phyloP scores from a whole-genome alignment of 2,888 invertebrate species.

The Malthinus seriepunctatus region DNA sequence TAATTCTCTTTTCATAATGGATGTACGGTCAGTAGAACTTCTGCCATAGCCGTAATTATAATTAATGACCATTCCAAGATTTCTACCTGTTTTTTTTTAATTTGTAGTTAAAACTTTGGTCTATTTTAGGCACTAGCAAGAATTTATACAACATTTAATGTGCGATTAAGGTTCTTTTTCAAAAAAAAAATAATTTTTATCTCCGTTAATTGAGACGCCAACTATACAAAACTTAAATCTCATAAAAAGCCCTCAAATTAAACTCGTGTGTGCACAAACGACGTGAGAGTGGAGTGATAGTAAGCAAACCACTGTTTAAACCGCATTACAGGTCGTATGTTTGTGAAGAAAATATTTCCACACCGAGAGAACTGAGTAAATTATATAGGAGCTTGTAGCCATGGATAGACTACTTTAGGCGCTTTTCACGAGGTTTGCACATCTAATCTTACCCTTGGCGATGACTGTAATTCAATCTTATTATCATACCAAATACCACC shows the following conservation, averaged over 20 bases:
- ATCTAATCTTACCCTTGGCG: conserved; percentile 26
- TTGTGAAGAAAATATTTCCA: conserved; percentile 24
- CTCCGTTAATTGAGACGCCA: no score
- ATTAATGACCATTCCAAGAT: conserved; percentile 21
- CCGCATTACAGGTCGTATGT: conserved; percentile 24
- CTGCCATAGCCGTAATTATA: conserved; percentile 24
- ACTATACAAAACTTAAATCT: no score
- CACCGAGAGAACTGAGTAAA: conserved; percentile 26
- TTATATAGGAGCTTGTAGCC: conserved; percentile 26
- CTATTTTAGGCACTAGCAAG: not conserved
- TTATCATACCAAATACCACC: conserved; percentile 33
- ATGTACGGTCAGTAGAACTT: conserved; percentile 16
- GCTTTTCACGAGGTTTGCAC: conserved; percentile 30
- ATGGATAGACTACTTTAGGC: conserved; percentile 27
- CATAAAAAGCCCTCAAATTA: no score
- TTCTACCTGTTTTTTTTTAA: conserved; percentile 17
- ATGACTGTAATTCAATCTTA: conserved; percentile 34
- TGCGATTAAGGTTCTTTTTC: not conserved
- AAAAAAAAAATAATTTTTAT: not conserved
- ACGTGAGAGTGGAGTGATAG: no score
- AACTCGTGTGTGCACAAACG: no score
- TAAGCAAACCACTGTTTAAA: conserved; percentile 16
- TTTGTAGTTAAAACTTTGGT: conserved; percentile 5
- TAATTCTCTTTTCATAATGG: conserved; percentile 28
- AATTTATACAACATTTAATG: not conserved